Base-by-base conservation (phyloP, 1,140 invertebrate species). In the Cyphomyrmex costatus region DNA sequence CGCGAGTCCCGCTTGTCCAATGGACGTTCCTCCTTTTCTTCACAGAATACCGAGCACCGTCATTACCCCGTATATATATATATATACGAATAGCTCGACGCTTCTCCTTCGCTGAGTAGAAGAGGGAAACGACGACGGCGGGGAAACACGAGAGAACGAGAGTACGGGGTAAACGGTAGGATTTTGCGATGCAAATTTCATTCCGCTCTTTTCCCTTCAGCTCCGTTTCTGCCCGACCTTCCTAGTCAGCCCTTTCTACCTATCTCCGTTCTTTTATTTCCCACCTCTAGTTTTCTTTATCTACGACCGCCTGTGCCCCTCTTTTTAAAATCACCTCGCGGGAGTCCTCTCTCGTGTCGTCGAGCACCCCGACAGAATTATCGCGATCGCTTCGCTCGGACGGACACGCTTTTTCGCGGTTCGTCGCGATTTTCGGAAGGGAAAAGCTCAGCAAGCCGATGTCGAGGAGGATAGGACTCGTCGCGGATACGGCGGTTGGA, bases 181-280 rank as follows among this genome's bases (percentile, higher is more conserved):
- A 91, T 93, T 93, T 93, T 93, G 84, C 86, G 85, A 93, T 94
- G 92, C 91, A 93, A 93, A 94, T 94, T 91, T 93, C 92, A 93
- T 93, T 93, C 92, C 89, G 87, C 87, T 88, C 87, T 87, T 84
- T 86, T 86, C 82, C 24, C 33, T 21, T 10, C 68, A 21, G 4
- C 49, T 27, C 27, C 53, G 24, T 14, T 51, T 27, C 58, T 8
- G 42, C 82, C 42, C 82, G 58, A 84, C 73, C 79, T 58, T 73
- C 66, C 56, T 68, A 63, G 27, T 56, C 56, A 53, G 33, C 51
- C 49, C 61, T 82, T 56, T 60, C 82, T 51, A 46, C 30, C 60
- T 27, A 36, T 71, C 71, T 76, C 36, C 63, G 56, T 70, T 71
- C 83, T 77, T 66, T 68, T 63, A 60, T 36, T 73, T 84, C 53